Evolutionary conservation across 2,797 vertebrate species (phyloP).

Genomic region (Crocidura indochinensis): DNA sequence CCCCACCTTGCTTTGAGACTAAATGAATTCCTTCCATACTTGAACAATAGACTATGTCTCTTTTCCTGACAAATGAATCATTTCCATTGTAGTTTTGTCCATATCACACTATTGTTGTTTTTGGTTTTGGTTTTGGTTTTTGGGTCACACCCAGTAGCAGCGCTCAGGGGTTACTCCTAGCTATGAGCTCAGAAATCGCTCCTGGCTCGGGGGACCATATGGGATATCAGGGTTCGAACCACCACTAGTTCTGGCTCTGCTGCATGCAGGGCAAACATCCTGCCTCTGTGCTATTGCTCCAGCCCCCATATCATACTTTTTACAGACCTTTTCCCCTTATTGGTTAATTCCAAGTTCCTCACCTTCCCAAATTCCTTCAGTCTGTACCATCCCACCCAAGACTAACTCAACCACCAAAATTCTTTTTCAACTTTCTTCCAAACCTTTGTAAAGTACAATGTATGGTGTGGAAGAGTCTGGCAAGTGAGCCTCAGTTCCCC

Average conservation of each 20-base stretch:
- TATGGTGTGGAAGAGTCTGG: not conserved
- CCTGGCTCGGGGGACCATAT: too few relatives aligned
- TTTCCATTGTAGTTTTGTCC: not conserved
- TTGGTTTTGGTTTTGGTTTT: too few relatives aligned
- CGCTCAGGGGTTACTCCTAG: too few relatives aligned
- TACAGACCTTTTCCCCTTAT: not conserved
- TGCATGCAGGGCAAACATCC: too few relatives aligned
- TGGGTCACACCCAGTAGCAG: too few relatives aligned
- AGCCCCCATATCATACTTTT: not conserved
- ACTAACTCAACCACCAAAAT: not conserved
- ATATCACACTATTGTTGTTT: not conserved
- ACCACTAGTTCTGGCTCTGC: too few relatives aligned
- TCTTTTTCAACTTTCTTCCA: not conserved
- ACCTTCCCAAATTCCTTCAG: not conserved
- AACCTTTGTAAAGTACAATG: not conserved
- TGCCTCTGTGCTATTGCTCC: too few relatives aligned
- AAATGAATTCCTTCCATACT: not conserved
- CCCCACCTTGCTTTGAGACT: slow-evolving; percentile 1
- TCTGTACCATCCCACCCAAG: not conserved
- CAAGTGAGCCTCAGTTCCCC: not conserved
- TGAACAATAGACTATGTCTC: not conserved
- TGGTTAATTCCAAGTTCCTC: not conserved
- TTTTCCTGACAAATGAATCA: not conserved
- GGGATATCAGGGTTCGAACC: too few relatives aligned
- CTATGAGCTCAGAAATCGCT: too few relatives aligned